These are phyloP conservation scores for Uloborus plumipes DNA, from an alignment of 2,888 invertebrate genomes.

Conservation along the genomic window DNA sequence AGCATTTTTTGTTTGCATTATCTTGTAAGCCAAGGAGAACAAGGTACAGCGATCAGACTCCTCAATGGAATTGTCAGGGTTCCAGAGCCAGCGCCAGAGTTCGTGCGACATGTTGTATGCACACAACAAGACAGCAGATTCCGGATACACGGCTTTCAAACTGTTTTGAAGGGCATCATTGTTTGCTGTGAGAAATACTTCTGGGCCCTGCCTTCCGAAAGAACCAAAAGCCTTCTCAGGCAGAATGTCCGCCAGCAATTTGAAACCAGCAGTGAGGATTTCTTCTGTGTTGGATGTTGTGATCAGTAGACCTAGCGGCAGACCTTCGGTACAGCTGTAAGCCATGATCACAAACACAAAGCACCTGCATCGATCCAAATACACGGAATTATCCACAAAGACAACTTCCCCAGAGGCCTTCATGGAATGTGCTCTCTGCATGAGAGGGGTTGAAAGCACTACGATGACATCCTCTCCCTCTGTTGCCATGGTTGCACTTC, in stretches of 20 bases:
- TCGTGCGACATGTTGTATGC: slow-evolving; percentile 54
- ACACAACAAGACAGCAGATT: slow-evolving; percentile 54
- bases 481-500: slow-evolving; percentile 36
- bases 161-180: slow-evolving; percentile 41
- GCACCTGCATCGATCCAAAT: slow-evolving; percentile 40
- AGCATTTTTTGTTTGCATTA: slow-evolving; percentile 51
- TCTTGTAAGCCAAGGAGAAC: slow-evolving; percentile 50
- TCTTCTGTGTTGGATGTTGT: slow-evolving; percentile 47
- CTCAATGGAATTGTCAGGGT: slow-evolving; percentile 47
- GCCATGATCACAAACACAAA: slow-evolving; percentile 56
- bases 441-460: slow-evolving; percentile 46
- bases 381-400: slow-evolving; percentile 56
- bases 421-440: slow-evolving; percentile 57
- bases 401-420: slow-evolving; percentile 59
- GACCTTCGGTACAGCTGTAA: slow-evolving; percentile 55
- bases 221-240: slow-evolving; percentile 57
- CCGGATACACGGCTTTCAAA: slow-evolving; percentile 50
- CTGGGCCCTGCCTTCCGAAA: slow-evolving; percentile 50
- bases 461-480: slow-evolving; percentile 40
- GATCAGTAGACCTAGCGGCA: slow-evolving; percentile 47
- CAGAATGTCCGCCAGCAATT: slow-evolving; percentile 48
- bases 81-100: slow-evolving; percentile 54
- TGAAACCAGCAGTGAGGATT: slow-evolving; percentile 49
- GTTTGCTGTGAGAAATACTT: slow-evolving; percentile 58
- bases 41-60: slow-evolving; percentile 30